Base-by-base conservation (phyloP, 2,888 invertebrate genomes). In the Netelia melanura region DNA sequence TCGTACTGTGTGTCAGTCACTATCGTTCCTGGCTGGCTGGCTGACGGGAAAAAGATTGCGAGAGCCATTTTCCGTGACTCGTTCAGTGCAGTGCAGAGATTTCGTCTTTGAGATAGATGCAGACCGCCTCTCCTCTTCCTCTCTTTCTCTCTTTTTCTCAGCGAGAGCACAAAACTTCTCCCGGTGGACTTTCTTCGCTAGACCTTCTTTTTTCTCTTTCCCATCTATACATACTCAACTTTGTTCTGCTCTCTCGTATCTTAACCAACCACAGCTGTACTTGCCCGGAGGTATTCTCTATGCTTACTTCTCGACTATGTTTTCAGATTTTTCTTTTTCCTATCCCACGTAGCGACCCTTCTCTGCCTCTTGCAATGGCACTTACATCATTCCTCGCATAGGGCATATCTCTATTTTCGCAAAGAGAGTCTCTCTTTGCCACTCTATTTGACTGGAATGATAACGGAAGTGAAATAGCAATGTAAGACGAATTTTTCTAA, bases 41-140 rank as follows among this genome's bases (percentile, higher is more conserved):
- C 75, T 78, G 64, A 71, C 90, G 62, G 89, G 88, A 89, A 88
- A 90, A 92, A 92, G 92, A 93, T 92, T 93, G 92, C 92, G 92
- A 91, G 91, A 92, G 92, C 91, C 93, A 93, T 92, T 93, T 62
- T 93, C 92, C 90, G 92, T 91, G 92, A 92, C 91, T 91, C 89
- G 61, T 72, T 58, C 80, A 48, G 67, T 30, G 58, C 61, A 3
- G 23, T 23, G 89, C 89, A 88, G 90, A 92, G 92, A 93, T 93
- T 91, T 91, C 90, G 89, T 91, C 92, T 93, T 92, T 91, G 91
- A 93, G 92, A 93, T 93, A 92, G 87, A 86, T 76, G 65, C 61
- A 71, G 62, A 77, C 81, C 84, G 79, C 56, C 17, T 9, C 17
- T 58, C 9, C 25, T 25, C 25, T 48, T 8, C 11, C 48, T 48